Conservation (phyloP, 2,113 vertebrate genomes). For the Sciurus niger region DNA sequence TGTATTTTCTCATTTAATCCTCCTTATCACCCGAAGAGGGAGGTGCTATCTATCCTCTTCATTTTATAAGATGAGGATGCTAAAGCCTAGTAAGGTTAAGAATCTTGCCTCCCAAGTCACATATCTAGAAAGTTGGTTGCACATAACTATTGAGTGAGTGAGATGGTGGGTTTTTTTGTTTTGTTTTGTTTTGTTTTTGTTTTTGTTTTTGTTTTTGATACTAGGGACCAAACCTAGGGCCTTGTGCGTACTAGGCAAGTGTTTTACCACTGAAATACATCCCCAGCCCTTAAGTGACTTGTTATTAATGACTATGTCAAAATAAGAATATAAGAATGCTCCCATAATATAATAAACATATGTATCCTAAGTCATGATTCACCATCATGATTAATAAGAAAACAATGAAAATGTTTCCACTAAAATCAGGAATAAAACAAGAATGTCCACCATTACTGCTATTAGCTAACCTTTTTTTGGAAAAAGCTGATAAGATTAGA, state of each 20-base stretch:
- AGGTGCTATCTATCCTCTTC: background rate
- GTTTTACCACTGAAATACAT: background rate
- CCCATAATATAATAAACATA: background rate
- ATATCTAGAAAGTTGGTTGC: background rate
- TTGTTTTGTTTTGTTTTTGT: too few species aligned
- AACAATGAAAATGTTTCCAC: slow-evolving; percentile 25
- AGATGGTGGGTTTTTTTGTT: background rate
- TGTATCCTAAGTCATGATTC: slow-evolving; percentile 12
- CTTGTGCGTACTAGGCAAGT: background rate
- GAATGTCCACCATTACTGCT: background rate
- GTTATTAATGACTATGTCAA: slow-evolving; percentile 23
- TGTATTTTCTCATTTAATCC: background rate
- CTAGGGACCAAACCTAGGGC: background rate
- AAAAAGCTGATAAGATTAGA: slow-evolving; percentile 29
- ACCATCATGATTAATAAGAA: slow-evolving; percentile 17
- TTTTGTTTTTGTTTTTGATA: background rate
- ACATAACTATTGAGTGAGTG: background rate
- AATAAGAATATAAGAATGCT: slow-evolving; percentile 4
- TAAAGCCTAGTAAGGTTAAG: slow-evolving; percentile 16
- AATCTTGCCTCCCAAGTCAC: slow-evolving; percentile 41
- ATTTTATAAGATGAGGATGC: background rate
- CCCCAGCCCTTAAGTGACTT: background rate
- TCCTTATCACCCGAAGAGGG: background rate
- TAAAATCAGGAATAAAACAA: slow-evolving; percentile 47
- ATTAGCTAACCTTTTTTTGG: background rate